These are phyloP conservation scores for Taeniopygia guttata DNA, from an alignment of 2,797 vertebrate species.

Conservation along the genomic window DNA sequence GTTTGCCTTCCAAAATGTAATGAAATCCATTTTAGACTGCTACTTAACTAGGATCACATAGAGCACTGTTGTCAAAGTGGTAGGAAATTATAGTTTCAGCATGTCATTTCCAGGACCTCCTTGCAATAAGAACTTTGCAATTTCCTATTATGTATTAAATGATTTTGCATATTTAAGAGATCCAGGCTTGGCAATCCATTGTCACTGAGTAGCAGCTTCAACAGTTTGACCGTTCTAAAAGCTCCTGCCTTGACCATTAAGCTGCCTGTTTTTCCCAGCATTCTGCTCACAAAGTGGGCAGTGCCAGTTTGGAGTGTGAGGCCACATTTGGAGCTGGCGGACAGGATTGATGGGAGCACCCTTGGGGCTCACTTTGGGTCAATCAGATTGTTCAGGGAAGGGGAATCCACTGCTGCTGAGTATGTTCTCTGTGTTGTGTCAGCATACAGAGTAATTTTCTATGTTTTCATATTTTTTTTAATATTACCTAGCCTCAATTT, in stretches of 20 bases:
- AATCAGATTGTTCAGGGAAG: background rate
- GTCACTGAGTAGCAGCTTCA: background rate
- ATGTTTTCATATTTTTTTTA: background rate
- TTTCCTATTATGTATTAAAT: background rate
- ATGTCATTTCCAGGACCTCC: background rate
- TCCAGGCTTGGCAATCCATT: background rate
- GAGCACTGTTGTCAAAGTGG: background rate
- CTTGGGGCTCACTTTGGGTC: background rate
- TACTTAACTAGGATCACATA: background rate
- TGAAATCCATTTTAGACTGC: background rate
- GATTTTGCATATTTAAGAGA: background rate
- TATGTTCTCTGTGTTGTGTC: background rate
- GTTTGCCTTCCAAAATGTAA: background rate
- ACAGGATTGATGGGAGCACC: background rate
- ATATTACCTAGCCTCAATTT: background rate
- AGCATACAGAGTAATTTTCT: background rate
- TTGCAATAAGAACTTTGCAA: background rate
- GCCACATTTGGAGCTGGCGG: background rate
- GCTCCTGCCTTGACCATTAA: background rate
- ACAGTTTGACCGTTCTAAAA: background rate
- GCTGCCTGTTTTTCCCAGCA: background rate
- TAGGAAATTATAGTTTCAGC: background rate
- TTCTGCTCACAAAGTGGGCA: background rate
- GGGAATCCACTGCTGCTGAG: background rate
- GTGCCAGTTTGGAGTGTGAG: background rate